Conservation (phyloP, 1,140 invertebrate species). For the Cyrtorhinus lividipennis region DNA sequence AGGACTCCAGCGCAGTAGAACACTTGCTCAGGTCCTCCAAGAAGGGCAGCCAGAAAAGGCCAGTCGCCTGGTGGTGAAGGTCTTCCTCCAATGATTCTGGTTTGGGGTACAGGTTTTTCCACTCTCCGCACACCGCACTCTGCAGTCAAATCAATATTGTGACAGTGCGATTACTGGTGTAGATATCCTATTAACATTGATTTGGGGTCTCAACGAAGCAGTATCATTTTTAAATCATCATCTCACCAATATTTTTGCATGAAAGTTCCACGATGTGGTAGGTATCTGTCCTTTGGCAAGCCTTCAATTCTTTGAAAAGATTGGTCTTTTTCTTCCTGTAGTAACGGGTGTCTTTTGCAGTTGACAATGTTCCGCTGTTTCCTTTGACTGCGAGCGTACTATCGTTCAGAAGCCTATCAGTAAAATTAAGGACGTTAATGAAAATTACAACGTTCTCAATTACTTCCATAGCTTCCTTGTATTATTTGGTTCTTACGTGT, state of each 20-base stretch:
- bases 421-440: constrained; percentile 1
- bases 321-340: constrained; percentile 39
- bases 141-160: too few species aligned
- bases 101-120: constrained; percentile 34
- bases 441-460: neutral
- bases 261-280: constrained; percentile 50
- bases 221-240: too few species aligned
- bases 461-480: neutral
- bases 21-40: constrained; percentile 65
- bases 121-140: constrained; percentile 53
- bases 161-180: too few species aligned
- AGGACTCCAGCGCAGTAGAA: constrained; percentile 82
- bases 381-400: constrained; percentile 14
- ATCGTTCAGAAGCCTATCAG: constrained; percentile 12
- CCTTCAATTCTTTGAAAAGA: constrained; percentile 48
- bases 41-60: constrained; percentile 71
- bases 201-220: too few species aligned
- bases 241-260: constrained; percentile 50
- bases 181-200: too few species aligned
- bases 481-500: constrained; percentile 40
- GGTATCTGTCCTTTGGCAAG: constrained; percentile 40
- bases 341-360: neutral
- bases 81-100: constrained; percentile 64
- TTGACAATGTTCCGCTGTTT: neutral
- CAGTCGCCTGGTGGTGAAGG: constrained; percentile 66